Evolutionary conservation across 2,113 vertebrate species (phyloP).

Genomic region (Crotophaga sulcirostris): DNA sequence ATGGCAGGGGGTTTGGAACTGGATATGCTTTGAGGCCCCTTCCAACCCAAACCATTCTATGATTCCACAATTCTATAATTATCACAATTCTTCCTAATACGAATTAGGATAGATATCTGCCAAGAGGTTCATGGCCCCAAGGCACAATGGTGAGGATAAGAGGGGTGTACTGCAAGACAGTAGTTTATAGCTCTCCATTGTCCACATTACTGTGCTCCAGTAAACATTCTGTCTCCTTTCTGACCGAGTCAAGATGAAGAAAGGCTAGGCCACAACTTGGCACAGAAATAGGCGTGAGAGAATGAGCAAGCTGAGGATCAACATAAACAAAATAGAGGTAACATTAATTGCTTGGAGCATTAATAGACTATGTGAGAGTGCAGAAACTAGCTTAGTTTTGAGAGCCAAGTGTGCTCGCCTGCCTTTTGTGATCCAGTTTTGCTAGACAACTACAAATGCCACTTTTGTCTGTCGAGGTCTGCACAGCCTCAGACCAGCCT

Average conservation of each 20-base stretch:
- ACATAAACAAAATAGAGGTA: conserved; percentile 50
- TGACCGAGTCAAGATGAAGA: neutral
- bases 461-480: neutral
- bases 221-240: neutral
- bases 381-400: conserved; percentile 2
- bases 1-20: too few species aligned
- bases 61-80: too few species aligned
- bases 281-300: neutral
- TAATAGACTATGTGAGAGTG: conserved; percentile 21
- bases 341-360: conserved; percentile 45
- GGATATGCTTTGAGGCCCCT: too few species aligned
- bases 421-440: neutral
- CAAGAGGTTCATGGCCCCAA: neutral
- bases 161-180: neutral
- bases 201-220: neutral
- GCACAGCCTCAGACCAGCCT: neutral
- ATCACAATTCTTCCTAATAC: neutral
- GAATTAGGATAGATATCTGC: neutral
- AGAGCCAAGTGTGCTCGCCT: neutral
- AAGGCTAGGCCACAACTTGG: neutral
- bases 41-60: too few species aligned
- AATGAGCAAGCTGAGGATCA: neutral
- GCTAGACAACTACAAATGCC: neutral
- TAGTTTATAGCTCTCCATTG: neutral
- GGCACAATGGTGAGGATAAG: neutral